Evolutionary conservation across 2,888 invertebrate species (phyloP), one percentile per base, ranked within the genome.

Genomic region (Suillia variegata): DNA sequence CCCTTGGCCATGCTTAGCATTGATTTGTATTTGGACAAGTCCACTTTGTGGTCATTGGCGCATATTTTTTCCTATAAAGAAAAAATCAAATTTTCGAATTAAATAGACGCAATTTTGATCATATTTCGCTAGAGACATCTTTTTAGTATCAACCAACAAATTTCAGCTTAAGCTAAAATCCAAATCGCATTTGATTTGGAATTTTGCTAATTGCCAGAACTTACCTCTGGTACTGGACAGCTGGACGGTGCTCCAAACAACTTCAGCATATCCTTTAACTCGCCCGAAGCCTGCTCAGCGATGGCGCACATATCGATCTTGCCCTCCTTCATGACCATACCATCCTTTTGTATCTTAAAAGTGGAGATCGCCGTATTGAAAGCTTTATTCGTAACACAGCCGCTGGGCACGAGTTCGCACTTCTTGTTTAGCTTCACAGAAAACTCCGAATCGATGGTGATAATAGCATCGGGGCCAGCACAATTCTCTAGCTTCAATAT

Each of bases 1-100:
- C 84, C 84, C 15, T 78, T 78, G 0, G 78, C 82, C 75, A 84
- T 75, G 53, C 80, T 75, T 52, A 84, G 61, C 69, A 83, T 76
- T 22, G 80, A 72, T 63, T 84, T 84, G 64, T 78, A 84, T 62
- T 81, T 82, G n/a, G 77, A 75, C 10, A 84, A 45, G 57, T 79
- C 82, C 2, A 83, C 72, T 24, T 69, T 77, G 24, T 81, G 80
- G 0, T 79, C 77, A 34, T 77, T 71, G 42, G 77, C 70, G 58
- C 84, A 84, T 20, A 80, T 67, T 69, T 80, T 74, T 64, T 77
- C 80, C 73, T 73, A 17, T 59, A 70, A 73, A 45, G 13, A 45
- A 4, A n/a, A 51, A 5, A 62, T 45, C n/a, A n/a, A n/a, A n/a
- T n/a, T n/a, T n/a, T n/a, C n/a, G n/a, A 65, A 70, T 17, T 6